phyloP scores from a whole-genome alignment of 2,797 vertebrate genomes.

The Eremophila alpestris region DNA sequence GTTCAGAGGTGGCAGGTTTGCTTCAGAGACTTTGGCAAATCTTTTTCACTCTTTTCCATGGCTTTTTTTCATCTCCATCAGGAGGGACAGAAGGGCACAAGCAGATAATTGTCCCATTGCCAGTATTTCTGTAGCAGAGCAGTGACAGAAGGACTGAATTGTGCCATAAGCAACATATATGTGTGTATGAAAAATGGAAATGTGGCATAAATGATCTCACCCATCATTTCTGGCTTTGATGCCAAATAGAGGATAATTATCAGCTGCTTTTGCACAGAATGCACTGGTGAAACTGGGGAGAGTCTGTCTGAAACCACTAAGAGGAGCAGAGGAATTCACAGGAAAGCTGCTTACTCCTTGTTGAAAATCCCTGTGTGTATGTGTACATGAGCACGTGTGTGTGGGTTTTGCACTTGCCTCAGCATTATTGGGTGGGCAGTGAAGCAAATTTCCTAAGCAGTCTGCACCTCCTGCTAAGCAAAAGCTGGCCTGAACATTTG shows the following conservation, averaged over 20 bases:
- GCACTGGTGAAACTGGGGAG: accelerated
- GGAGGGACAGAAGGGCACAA: not conserved
- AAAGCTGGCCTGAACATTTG: conserved; percentile 37
- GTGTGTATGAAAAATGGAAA: not conserved
- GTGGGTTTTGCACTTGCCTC: not conserved
- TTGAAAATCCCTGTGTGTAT: not conserved
- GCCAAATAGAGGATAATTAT: not conserved
- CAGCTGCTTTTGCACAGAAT: not conserved
- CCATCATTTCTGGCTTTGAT: not conserved
- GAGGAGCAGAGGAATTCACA: not conserved
- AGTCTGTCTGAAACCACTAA: not conserved
- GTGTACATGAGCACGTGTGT: not conserved
- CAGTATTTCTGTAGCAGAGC: not conserved
- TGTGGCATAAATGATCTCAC: not conserved
- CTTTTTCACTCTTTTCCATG: not conserved
- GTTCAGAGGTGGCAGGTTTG: not conserved
- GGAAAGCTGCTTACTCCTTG: not conserved
- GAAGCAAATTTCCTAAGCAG: not conserved
- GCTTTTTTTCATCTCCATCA: not conserved
- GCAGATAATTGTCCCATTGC: not conserved
- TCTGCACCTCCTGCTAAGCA: conserved; percentile 18
- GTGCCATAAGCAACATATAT: not conserved
- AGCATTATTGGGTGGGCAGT: not conserved
- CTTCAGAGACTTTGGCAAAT: not conserved
- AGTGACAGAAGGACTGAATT: not conserved